Evolutionary conservation across 2,888 invertebrate genomes (phyloP).

Genomic region (Pyralis farinalis): DNA sequence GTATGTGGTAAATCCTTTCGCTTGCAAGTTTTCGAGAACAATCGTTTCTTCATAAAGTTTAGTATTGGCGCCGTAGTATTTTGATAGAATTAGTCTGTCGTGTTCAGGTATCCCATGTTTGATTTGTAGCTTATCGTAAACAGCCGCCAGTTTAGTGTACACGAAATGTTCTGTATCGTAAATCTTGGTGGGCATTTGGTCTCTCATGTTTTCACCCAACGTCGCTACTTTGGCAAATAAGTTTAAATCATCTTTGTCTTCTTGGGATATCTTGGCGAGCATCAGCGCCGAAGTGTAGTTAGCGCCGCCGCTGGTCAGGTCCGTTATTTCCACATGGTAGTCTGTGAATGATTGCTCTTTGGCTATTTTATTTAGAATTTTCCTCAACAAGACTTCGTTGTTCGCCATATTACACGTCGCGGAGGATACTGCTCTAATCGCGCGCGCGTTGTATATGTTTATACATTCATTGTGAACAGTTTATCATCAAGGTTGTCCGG

Average conservation of each 20-base stretch:
- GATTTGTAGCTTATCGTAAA: slow-evolving; percentile 36
- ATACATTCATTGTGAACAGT: too few species aligned
- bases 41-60: slow-evolving; percentile 39
- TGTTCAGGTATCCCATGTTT: slow-evolving; percentile 31
- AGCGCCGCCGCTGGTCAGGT: slow-evolving; percentile 32
- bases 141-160: slow-evolving; percentile 35
- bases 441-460: too few species aligned
- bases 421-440: not conserved
- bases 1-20: slow-evolving; percentile 37
- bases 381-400: slow-evolving; percentile 5
- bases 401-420: slow-evolving; percentile 9
- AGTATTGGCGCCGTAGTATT: slow-evolving; percentile 38
- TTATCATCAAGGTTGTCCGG: too few species aligned
- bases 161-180: slow-evolving; percentile 41
- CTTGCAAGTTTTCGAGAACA: slow-evolving; percentile 48
- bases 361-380: slow-evolving; percentile 4
- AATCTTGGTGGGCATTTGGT: slow-evolving; percentile 23
- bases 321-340: slow-evolving; percentile 3
- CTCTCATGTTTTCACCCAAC: slow-evolving; percentile 30
- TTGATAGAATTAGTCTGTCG: slow-evolving; percentile 34
- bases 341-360: not conserved
- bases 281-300: slow-evolving; percentile 38
- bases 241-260: slow-evolving; percentile 13
- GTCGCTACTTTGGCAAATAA: slow-evolving; percentile 2
- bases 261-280: slow-evolving; percentile 19